A percentile compares a stretch with the other conserved stretches of the same genome.
Evolutionary conservation across 2,113 vertebrate genomes (phyloP).

Genomic region (Neomonachus schauinslandi): DNA sequence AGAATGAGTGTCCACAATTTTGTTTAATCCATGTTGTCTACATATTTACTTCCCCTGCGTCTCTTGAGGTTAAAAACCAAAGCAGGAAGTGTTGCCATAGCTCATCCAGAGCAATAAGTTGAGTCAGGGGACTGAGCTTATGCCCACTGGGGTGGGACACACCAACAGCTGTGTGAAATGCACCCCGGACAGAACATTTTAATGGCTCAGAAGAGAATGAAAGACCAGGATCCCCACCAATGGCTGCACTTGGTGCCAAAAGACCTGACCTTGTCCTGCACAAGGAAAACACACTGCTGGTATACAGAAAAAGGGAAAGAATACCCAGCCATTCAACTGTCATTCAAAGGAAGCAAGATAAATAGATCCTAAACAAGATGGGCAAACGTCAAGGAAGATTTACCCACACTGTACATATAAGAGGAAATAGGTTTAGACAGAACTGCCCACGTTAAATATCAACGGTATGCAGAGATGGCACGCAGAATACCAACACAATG

Average conservation of each 20-base stretch:
- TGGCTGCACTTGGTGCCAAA: not conserved
- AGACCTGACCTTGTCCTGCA: not conserved
- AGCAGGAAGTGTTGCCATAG: not conserved
- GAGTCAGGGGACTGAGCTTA: not conserved
- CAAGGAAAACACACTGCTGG: not conserved
- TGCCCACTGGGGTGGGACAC: not conserved
- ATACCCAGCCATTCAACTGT: not conserved
- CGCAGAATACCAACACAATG: not conserved
- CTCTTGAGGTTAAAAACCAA: not conserved
- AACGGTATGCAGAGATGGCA: not conserved
- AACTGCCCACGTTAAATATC: not conserved
- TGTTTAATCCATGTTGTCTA: not conserved
- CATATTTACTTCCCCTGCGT: not conserved
- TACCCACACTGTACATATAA: not conserved
- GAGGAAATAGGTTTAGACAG: not conserved
- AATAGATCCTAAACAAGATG: not conserved
- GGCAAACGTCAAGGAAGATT: not conserved
- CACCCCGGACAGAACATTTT: not conserved
- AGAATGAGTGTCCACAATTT: not conserved
- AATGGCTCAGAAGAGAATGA: not conserved
- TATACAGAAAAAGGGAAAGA: not conserved
- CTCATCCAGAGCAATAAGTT: not conserved
- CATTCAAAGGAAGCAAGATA: not conserved
- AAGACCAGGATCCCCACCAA: not conserved
- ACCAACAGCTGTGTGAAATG: not conserved